Percentiles rank a stretch among this genome's conserved stretches.
phyloP scores from a whole-genome alignment of 2,797 vertebrate genomes.

The Pogonophryne albipinna region DNA sequence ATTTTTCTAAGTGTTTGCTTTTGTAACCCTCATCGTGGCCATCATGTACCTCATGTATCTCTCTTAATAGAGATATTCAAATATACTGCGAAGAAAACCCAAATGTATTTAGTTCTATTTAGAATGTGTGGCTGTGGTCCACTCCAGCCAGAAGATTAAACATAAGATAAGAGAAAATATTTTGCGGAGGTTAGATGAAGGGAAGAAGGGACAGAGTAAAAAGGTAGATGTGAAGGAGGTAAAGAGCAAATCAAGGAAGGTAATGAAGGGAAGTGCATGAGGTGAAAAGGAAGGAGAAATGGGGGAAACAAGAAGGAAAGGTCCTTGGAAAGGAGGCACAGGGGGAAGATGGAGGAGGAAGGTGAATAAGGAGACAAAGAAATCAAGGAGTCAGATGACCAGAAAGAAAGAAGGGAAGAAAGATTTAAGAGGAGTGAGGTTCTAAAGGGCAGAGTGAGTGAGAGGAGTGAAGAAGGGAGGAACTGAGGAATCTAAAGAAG shows the following conservation, averaged over 20 bases:
- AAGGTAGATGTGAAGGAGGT: background rate
- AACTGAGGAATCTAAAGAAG: slow-evolving; percentile 47
- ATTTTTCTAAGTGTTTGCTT: too few species aligned
- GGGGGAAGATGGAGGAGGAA: background rate
- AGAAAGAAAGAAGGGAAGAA: background rate
- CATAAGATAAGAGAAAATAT: too few species aligned
- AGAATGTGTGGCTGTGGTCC: too few species aligned
- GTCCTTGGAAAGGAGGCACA: background rate
- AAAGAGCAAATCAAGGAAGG: background rate
- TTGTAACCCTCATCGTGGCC: too few species aligned
- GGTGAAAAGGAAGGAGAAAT: background rate
- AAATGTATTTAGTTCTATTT: too few species aligned
- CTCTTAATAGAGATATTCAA: too few species aligned
- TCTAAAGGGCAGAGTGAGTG: background rate
- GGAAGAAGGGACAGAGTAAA: background rate
- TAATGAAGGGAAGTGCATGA: background rate
- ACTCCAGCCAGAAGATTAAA: background rate
- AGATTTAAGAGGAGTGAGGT: background rate
- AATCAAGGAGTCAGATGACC: background rate
- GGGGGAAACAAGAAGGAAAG: background rate
- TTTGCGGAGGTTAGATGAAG: background rate
- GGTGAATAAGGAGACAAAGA: background rate
- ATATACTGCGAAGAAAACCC: too few species aligned
- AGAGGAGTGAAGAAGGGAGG: background rate
- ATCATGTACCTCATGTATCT: too few species aligned